Percentiles rank a stretch among this genome's conserved stretches.
phyloP scores from a whole-genome alignment of 2,113 vertebrate species.

The Empidonax alnorum region DNA sequence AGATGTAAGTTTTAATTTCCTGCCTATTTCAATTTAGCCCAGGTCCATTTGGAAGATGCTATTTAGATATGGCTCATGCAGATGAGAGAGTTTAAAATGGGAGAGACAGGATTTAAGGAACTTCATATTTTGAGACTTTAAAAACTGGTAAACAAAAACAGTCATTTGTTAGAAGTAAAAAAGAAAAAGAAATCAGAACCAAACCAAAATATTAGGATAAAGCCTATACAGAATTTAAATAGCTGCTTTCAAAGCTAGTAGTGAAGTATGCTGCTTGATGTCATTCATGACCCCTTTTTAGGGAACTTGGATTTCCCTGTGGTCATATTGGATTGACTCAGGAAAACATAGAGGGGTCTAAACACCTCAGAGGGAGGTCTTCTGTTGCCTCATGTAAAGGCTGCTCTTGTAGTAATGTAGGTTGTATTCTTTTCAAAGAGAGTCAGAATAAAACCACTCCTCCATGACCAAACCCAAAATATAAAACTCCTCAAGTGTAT shows the following conservation, averaged over 20 bases:
- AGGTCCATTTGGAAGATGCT: neutral
- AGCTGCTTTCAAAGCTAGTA: neutral
- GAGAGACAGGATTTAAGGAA: neutral
- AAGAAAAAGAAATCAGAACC: neutral
- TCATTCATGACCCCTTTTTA: neutral
- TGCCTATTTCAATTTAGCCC: neutral
- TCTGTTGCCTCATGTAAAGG: neutral
- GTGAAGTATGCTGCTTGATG: neutral
- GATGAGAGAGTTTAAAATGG: neutral
- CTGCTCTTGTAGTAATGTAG: neutral
- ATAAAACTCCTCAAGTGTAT: neutral
- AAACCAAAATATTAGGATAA: neutral
- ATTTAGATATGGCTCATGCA: neutral
- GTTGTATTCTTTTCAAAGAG: neutral
- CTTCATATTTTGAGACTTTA: neutral
- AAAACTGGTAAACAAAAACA: neutral
- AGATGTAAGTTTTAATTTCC: conserved; percentile 1
- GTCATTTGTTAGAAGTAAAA: neutral
- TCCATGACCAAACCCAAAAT: conserved; percentile 12
- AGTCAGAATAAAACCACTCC: neutral
- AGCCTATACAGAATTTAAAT: neutral
- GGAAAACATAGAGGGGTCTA: neutral
- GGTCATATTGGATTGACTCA: neutral
- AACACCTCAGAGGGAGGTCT: conserved; percentile 22
- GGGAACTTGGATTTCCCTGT: neutral